Percentiles rank a stretch among this genome's conserved stretches.
Conservation (phyloP, 30 jellyfish, hydroid and myxozoan genomes). For the Hydractinia symbiolongicarpus region DNA sequence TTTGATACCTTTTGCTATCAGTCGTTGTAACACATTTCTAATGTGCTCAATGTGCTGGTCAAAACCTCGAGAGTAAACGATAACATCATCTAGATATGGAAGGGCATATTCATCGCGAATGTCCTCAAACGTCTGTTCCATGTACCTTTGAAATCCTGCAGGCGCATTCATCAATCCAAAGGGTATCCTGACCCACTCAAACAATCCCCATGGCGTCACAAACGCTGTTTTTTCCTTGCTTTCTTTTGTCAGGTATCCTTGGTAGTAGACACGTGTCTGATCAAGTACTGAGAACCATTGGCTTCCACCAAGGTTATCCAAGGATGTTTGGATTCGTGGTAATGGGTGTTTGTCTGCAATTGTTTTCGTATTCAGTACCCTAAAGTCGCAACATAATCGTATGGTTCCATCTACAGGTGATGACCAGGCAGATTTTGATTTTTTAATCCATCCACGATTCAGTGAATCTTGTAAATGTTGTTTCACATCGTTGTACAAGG, state of each 20-base stretch:
- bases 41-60: constrained; percentile 44
- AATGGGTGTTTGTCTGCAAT: too few species aligned
- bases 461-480: not conserved
- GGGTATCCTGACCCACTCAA: not conserved
- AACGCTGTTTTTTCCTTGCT: not conserved
- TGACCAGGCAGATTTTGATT: not conserved
- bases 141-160: constrained; percentile 16
- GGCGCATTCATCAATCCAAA: constrained; percentile 31
- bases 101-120: constrained; percentile 15
- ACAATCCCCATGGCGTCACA: constrained; percentile 2
- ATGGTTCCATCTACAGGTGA: constrained; percentile 1
- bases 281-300: not conserved
- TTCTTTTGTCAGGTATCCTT: not conserved
- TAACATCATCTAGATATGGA: constrained; percentile 48
- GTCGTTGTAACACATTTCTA: constrained; percentile 39
- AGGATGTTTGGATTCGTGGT: too few species aligned
- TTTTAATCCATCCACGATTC: not conserved
- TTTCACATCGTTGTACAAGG: not conserved
- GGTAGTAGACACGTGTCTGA: not conserved
- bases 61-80: constrained; percentile 28
- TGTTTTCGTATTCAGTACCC: too few species aligned
- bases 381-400: not conserved
- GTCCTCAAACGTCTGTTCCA: constrained; percentile 23
- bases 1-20: constrained; percentile 39
- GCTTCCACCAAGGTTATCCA: not conserved